Conservation (phyloP, 2,797 vertebrate genomes). For the Echiichthys vipera region DNA sequence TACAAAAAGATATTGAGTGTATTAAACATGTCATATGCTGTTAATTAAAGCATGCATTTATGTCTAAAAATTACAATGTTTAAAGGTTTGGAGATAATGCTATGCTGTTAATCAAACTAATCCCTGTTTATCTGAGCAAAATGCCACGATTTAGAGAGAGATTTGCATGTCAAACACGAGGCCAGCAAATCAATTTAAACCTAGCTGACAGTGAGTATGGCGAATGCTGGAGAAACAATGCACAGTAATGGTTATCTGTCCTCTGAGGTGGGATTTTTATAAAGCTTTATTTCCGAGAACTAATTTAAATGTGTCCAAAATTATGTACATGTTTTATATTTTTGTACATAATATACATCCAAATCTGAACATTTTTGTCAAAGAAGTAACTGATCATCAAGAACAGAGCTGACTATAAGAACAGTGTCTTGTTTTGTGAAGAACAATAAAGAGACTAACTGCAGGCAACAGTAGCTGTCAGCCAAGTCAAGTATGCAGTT, state of each 20-base stretch:
- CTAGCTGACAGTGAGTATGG: constrained; percentile 54
- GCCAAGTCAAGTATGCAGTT: background rate
- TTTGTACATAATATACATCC: background rate
- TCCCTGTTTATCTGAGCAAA: constrained; percentile 79
- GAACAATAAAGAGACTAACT: no score
- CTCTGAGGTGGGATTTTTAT: background rate
- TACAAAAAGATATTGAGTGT: background rate
- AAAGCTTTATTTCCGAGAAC: constrained; percentile 6
- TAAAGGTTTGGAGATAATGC: constrained; percentile 51
- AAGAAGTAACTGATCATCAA: background rate
- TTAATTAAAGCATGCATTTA: constrained; percentile 41
- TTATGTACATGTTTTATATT: background rate
- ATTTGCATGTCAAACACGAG: constrained; percentile 79
- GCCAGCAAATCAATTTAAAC: constrained; percentile 74
- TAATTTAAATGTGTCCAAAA: constrained; percentile 5
- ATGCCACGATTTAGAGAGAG: constrained; percentile 73
- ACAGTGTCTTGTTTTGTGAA: no score
- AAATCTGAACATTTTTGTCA: background rate
- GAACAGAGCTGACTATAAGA: no score
- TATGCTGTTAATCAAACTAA: constrained; percentile 72
- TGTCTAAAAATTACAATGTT: constrained; percentile 22
- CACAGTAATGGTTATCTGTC: constrained; percentile 29
- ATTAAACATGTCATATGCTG: constrained; percentile 7
- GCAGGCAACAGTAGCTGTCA: no score
- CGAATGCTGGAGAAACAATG: constrained; percentile 21